These are phyloP conservation scores for Amphipyra tragopoginis DNA, from an alignment of 2,888 invertebrate species.

Conservation along the genomic window DNA sequence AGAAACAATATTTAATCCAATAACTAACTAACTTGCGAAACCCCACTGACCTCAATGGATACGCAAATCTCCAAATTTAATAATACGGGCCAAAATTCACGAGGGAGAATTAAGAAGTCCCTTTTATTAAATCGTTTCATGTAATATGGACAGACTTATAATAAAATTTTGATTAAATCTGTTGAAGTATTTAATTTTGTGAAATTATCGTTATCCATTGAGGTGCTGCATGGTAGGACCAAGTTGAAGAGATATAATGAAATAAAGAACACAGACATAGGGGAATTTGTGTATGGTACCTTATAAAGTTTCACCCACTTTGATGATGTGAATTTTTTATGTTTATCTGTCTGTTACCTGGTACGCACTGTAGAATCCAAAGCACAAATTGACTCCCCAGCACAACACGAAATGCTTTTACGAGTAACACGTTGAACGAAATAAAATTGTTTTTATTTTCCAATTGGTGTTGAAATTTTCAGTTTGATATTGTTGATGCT, in stretches of 20 bases:
- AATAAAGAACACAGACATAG: conserved; percentile 73
- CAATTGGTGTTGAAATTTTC: conserved; percentile 45
- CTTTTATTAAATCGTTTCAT: conserved; percentile 48
- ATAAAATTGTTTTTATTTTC: conserved; percentile 36
- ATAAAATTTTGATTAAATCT: conserved; percentile 45
- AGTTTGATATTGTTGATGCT: conserved; percentile 35
- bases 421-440: conserved; percentile 40
- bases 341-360: conserved; percentile 76
- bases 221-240: conserved; percentile 82
- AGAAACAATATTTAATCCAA: conserved; percentile 34
- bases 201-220: conserved; percentile 69
- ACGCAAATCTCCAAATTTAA: conserved; percentile 58
- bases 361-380: conserved; percentile 80
- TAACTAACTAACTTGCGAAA: conserved; percentile 50
- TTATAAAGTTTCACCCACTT: conserved; percentile 90
- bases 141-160: conserved; percentile 35
- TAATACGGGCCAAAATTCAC: conserved; percentile 48
- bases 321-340: conserved; percentile 73
- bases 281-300: conserved; percentile 90
- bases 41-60: conserved; percentile 72
- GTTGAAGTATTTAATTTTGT: conserved; percentile 45
- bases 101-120: conserved; percentile 45
- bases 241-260: conserved; percentile 61
- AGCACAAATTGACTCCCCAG: conserved; percentile 63
- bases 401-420: conserved; percentile 63